Conservation (phyloP, 1,140 invertebrate species). For the Pseudoatta argentina region DNA sequence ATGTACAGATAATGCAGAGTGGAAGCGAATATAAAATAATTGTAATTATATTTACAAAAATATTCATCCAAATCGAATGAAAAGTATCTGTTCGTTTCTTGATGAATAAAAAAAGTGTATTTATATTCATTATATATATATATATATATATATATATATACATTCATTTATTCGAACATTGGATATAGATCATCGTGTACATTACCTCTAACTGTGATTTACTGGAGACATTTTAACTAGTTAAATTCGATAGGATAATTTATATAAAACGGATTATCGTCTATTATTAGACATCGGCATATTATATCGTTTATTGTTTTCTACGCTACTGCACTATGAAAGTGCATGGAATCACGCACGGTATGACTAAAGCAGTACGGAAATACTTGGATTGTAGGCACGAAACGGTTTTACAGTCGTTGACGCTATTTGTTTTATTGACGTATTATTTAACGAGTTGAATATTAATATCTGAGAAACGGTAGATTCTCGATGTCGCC, state of each 20-base stretch:
- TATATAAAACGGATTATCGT: background rate
- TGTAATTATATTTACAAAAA: too few species aligned
- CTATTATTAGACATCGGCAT: background rate
- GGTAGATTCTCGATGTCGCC: conserved; percentile 63
- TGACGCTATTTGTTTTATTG: conserved; percentile 66
- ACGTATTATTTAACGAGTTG: conserved; percentile 48
- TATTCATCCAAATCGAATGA: too few species aligned
- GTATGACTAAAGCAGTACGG: conserved; percentile 63
- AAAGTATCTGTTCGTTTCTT: too few species aligned
- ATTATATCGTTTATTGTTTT: background rate
- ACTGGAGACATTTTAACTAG: background rate
- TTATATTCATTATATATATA: too few species aligned
- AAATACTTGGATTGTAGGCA: conserved; percentile 70
- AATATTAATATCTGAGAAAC: conserved; percentile 78
- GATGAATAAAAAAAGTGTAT: too few species aligned
- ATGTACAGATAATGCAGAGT: too few species aligned
- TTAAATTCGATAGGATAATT: background rate
- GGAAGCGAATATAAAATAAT: too few species aligned
- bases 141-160: too few species aligned
- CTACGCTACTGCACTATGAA: conserved; percentile 13
- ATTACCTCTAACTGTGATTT: too few species aligned
- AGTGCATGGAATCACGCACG: background rate
- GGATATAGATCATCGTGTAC: too few species aligned
- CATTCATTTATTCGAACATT: too few species aligned
- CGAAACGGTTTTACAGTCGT: conserved; percentile 69